These are phyloP conservation scores for Micromesistius poutassou DNA, from an alignment of 2,797 vertebrate genomes.

Conservation along the genomic window DNA sequence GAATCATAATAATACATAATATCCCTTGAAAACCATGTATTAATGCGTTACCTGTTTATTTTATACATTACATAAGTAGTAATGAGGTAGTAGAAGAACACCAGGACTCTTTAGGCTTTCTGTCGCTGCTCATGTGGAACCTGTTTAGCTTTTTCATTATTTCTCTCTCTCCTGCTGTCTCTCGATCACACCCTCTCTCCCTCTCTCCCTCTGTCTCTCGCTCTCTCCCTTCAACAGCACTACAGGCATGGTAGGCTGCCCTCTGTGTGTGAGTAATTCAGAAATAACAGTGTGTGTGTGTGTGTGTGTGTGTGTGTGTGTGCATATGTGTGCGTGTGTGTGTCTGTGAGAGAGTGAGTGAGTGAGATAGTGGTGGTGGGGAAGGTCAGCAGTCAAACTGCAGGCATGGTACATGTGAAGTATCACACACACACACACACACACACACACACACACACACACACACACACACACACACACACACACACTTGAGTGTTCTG, in stretches of 20 bases:
- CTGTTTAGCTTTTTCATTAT: constrained; percentile 13
- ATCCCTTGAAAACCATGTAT: background rate
- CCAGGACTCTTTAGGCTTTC: background rate
- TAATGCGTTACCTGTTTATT: background rate
- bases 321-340: constrained; percentile 34
- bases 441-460: constrained; percentile 28
- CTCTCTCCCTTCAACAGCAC: constrained; percentile 9
- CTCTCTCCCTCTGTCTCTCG: constrained; percentile 19
- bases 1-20: background rate
- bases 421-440: constrained; percentile 16
- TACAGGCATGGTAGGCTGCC: too few species aligned
- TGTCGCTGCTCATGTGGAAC: background rate
- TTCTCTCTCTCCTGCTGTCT: constrained; percentile 16
- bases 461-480: constrained; percentile 33
- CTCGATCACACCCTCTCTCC: constrained; percentile 21
- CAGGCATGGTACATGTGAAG: constrained; percentile 22
- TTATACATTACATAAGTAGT: background rate
- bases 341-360: constrained; percentile 40
- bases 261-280: constrained; percentile 18
- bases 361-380: constrained; percentile 14
- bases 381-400: constrained; percentile 26
- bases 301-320: constrained; percentile 18
- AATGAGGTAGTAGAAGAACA: background rate
- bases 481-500: constrained; percentile 22
- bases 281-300: background rate